A percentile compares a stretch with the other conserved stretches of the same genome.
These are phyloP conservation scores for Nothoprocta pentlandii DNA, from an alignment of 2,113 vertebrate species.

Conservation along the genomic window DNA sequence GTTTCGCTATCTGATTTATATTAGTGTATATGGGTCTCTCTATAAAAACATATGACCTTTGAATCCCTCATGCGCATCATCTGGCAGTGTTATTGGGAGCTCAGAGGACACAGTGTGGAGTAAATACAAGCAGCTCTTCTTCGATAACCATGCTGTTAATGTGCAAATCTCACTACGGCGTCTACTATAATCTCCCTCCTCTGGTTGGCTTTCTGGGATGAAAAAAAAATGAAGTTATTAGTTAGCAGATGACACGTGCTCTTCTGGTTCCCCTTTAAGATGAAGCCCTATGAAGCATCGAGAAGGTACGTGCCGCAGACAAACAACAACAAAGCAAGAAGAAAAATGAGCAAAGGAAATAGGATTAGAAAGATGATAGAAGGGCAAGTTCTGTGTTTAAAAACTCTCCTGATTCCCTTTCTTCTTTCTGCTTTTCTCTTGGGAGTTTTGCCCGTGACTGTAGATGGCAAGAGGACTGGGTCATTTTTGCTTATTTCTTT, in stretches of 20 bases:
- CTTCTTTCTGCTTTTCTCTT: background rate
- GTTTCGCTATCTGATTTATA: background rate
- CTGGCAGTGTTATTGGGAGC: background rate
- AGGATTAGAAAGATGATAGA: conserved; percentile 13
- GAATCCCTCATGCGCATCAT: conserved; percentile 15
- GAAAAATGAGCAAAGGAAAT: conserved; percentile 26
- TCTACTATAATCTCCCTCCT: background rate
- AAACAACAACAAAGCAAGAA: conserved; percentile 19
- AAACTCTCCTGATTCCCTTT: conserved; percentile 15
- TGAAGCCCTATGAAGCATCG: background rate
- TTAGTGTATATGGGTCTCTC: background rate
- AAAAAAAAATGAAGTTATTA: conserved; percentile 41
- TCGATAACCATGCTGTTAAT: conserved; percentile 38
- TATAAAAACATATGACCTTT: background rate
- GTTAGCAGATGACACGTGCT: background rate
- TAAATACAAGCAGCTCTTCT: conserved; percentile 13
- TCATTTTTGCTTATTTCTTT: conserved; percentile 6
- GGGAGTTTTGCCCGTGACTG: background rate
- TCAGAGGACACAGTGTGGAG: background rate
- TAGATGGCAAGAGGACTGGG: background rate
- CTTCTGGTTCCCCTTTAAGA: conserved; percentile 18
- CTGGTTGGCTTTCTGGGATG: conserved; percentile 38
- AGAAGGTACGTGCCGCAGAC: background rate
- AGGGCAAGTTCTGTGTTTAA: background rate
- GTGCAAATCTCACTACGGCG: conserved; percentile 34